Evolutionary conservation across 1,140 invertebrate genomes (phyloP), one percentile per base, ranked within the genome.

Genomic region (Frieseomelitta varia): DNA sequence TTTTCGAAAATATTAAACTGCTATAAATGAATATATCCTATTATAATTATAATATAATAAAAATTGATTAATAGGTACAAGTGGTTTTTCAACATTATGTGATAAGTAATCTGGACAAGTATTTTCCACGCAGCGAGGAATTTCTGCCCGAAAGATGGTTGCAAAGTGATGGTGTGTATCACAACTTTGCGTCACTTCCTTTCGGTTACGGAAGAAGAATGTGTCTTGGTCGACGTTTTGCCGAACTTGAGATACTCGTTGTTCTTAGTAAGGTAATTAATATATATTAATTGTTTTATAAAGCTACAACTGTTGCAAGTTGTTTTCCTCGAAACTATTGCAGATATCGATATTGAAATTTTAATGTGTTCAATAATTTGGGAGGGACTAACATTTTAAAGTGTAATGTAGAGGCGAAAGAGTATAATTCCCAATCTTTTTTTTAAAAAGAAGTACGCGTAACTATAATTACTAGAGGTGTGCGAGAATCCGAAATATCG

Each of bases 121-220:
- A 97, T 89, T 98, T 98, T 90, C 93, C 96, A 1, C 92, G 96
- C 11, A 96, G 97, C 53, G 92, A 96, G 3, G 93, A 96, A 79
- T 98, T 97, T 92, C 80, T 95, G 4, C 98, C 98, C 0, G 97
- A 98, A 90, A 95, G 98, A 67, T 98, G 98, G 97, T 88, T 97
- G 51, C 96, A 95, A 91, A 87, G 83, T 39, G 91, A 85, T 14
- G 91, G 86, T 10, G 75, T 84, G 4, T 74, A 90, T 30, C 96
- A 97, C 92, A 97, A 97, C 12, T 98, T 97, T 91, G 97, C 97
- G 0, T 97, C 97, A 8, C 94, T 98, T 76, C 97, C 97, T 4
- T 98, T 98, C 93, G 97, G 97, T 34, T 98, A 97, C 93, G 97
- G 97, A 0, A 95, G 97, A 78, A 95, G 97, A 85, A 97, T 97